Evolutionary conservation across 1,140 invertebrate species (phyloP).

Genomic region (Aleiodes sp.): DNA sequence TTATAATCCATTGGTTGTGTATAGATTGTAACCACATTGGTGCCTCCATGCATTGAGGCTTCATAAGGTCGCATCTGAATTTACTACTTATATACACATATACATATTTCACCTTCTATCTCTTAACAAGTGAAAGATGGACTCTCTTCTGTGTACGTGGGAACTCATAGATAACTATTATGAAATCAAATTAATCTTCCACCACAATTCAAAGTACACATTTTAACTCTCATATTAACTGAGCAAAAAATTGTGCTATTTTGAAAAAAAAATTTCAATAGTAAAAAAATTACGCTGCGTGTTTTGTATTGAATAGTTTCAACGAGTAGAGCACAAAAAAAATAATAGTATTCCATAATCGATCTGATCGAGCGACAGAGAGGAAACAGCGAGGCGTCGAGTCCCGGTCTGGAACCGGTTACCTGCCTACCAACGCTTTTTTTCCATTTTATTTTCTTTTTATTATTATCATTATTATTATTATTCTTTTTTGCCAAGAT

Average conservation of each 20-base stretch:
- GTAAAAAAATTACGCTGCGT: not conserved
- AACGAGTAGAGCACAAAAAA: slow-evolving; percentile 3
- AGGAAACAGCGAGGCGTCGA: slow-evolving; percentile 32
- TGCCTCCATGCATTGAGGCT: no score
- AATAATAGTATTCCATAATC: slow-evolving; percentile 23
- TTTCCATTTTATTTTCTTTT: not conserved
- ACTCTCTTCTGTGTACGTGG: no score
- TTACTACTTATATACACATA: no score
- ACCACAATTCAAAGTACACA: no score
- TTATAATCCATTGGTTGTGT: not conserved
- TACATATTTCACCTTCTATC: no score
- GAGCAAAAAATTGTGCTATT: not conserved
- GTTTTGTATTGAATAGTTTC: slow-evolving; percentile 11
- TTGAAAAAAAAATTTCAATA: not conserved
- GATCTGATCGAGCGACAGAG: slow-evolving; percentile 21
- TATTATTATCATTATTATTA: not conserved
- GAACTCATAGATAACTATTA: no score
- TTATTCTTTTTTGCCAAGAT: slow-evolving; percentile 22
- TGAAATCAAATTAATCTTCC: no score
- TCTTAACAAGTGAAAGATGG: no score
- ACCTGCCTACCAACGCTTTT: slow-evolving; percentile 17
- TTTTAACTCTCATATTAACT: no score
- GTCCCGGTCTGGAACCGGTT: slow-evolving; percentile 22
- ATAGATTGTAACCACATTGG: not conserved
- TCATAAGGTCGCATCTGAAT: no score